Percentiles rank a stretch among this genome's conserved stretches.
Conservation (phyloP, 2,888 invertebrate genomes). For the Hoplodrina blanda region DNA sequence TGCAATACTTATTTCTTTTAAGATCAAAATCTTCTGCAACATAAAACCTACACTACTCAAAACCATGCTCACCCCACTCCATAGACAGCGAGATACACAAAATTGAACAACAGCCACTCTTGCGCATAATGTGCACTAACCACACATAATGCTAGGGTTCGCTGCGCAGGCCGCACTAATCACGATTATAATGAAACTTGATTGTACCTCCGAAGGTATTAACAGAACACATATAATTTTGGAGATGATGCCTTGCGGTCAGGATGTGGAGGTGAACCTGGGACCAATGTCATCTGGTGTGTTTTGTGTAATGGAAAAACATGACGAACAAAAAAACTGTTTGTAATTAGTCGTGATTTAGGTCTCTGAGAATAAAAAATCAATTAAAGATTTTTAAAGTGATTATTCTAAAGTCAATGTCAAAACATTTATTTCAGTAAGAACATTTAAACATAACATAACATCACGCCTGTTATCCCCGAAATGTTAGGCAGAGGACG, state of each 20-base stretch:
- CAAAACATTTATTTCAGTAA: too few relatives aligned
- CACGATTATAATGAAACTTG: slow-evolving; percentile 67
- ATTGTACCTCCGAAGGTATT: slow-evolving; percentile 64
- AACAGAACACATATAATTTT: slow-evolving; percentile 65
- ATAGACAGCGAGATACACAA: slow-evolving; percentile 29
- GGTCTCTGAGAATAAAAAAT: too few relatives aligned
- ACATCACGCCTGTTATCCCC: too few relatives aligned
- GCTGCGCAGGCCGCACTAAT: slow-evolving; percentile 57
- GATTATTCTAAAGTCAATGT: too few relatives aligned
- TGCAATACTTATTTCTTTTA: too few relatives aligned
- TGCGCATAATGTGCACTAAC: slow-evolving; percentile 64
- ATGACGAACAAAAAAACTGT: not conserved
- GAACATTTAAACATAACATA: too few relatives aligned
- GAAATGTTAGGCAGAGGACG: too few relatives aligned
- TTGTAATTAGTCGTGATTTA: not conserved
- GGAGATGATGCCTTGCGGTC: slow-evolving; percentile 50
- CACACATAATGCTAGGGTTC: slow-evolving; percentile 64
- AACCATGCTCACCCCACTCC: slow-evolving; percentile 14
- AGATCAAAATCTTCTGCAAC: not conserved
- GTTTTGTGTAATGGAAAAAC: not conserved
- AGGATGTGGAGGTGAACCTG: not conserved
- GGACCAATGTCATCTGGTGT: slow-evolving; percentile 22
- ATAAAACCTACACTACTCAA: not conserved
- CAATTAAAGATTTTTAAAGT: too few relatives aligned
- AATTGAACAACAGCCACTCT: slow-evolving; percentile 46